Base-by-base conservation (phyloP, 2,888 invertebrate species). In the Drosophila birchii region DNA sequence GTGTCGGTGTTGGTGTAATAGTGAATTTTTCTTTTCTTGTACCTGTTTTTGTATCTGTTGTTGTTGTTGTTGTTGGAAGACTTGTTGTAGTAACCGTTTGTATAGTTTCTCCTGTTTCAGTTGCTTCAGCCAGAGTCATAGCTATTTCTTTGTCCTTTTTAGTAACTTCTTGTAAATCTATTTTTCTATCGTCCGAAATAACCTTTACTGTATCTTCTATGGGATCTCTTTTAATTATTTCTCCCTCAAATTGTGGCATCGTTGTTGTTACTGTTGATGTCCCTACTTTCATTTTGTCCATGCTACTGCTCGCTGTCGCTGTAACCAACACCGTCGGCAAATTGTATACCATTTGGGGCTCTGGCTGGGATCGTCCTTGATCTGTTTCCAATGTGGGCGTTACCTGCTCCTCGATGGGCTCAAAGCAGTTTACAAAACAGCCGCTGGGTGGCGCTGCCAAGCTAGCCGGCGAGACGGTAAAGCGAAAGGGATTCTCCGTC, bases 371-470 rank as follows among this genome's bases (percentile, higher is more conserved):
- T 36, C 63, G 36, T 23, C 29, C 23, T 39, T 51, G 26, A 32
- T 20, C 44, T 14, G n/a, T 26, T 23, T 68, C 55, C 34, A 43
- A 11, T 4, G 57, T 56, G 36, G 71, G 44, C 29, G 78, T 44
- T 11, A 62, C 70, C 64, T 79, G 76, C 77, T 91, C 91, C 20
- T 81, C 84, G 51, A 91, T 91, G 44, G 91, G 79, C 45, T 83
- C 81, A 76, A 90, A 90, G 58, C 80, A 84, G 69, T 70, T 90
- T 18, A 86, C 77, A 79, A 85, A 85, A 39, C 43, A 54, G 12
- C 36, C 64, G 51, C 67, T 56, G 23, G 51, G 34, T 11, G 44
- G 34, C 14, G 53, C 44, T 11, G 53, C 20, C 4, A 49, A 39
- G 9, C 39, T 23, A 20, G 63, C 32, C 29, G 59, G 38, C 47